phyloP scores from a whole-genome alignment of 2,797 vertebrate species.

The Chaetophractus vellerosus region DNA sequence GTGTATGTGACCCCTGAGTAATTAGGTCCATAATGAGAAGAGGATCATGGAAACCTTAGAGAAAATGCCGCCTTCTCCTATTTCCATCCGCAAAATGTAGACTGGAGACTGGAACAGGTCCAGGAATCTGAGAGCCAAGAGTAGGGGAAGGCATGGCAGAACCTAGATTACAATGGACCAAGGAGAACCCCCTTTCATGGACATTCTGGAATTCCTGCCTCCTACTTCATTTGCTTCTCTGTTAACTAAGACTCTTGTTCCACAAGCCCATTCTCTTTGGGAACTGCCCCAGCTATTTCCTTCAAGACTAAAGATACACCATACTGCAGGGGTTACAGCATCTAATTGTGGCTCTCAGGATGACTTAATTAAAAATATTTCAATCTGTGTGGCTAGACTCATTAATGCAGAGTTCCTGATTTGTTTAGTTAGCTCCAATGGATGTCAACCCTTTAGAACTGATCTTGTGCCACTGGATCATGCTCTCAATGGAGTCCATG shows the following conservation, averaged over 20 bases:
- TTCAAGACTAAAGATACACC: background rate
- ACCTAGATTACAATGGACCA: background rate
- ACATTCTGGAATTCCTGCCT: background rate
- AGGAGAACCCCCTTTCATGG: background rate
- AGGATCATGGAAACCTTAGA: background rate
- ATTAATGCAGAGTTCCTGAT: background rate
- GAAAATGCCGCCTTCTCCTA: background rate
- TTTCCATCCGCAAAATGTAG: background rate
- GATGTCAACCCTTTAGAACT: background rate
- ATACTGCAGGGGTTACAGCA: background rate
- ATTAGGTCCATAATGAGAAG: background rate
- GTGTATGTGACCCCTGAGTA: background rate
- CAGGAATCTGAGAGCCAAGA: background rate
- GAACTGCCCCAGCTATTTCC: background rate
- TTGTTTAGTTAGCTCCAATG: background rate
- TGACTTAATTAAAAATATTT: background rate
- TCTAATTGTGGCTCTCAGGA: background rate
- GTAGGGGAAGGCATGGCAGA: fast-evolving
- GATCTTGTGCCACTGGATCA: background rate
- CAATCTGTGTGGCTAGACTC: background rate
- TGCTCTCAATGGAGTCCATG: background rate
- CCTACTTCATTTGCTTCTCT: background rate
- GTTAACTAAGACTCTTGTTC: too few species aligned
- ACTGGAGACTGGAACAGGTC: background rate
- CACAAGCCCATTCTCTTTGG: background rate